phyloP scores from a whole-genome alignment of 2,888 invertebrate species.

The Tetragonula carbonaria region DNA sequence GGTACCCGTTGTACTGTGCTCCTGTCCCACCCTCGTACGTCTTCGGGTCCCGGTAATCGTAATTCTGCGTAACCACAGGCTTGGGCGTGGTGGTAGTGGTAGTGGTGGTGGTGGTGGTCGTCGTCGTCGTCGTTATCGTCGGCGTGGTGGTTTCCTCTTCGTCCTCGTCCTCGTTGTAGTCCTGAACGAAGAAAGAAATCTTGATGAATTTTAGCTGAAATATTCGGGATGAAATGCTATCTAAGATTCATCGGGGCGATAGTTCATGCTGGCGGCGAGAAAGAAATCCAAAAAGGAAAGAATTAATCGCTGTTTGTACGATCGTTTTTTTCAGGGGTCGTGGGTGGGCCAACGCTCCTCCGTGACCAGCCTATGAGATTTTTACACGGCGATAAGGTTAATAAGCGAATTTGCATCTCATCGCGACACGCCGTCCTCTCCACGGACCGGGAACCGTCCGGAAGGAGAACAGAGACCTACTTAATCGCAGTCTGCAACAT shows the following conservation, averaged over 20 bases:
- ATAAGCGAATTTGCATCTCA: conserved; percentile 66
- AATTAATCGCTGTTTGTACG: not conserved
- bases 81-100: conserved; percentile 83
- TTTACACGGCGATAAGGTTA: conserved; percentile 55
- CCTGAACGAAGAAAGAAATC: conserved; percentile 67
- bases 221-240: not conserved
- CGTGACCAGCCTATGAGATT: conserved; percentile 47
- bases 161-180: conserved; percentile 78
- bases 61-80: conserved; percentile 71
- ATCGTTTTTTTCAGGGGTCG: conserved; percentile 21
- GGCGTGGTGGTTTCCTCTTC: conserved; percentile 72
- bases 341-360: conserved; percentile 56
- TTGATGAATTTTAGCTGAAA: not conserved
- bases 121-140: conserved; percentile 63
- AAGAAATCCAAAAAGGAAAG: not conserved
- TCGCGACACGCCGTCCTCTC: conserved; percentile 42
- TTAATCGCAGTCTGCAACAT: conserved; percentile 74
- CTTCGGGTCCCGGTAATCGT: conserved; percentile 73
- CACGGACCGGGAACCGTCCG: conserved; percentile 24
- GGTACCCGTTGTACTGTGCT: conserved; percentile 75
- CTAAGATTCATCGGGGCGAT: conserved; percentile 7
- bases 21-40: conserved; percentile 69
- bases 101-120: conserved; percentile 79
- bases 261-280: not conserved
- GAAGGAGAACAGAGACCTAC: conserved; percentile 68